These are phyloP conservation scores for Iselma pallidipennis DNA, from an alignment of 2,888 invertebrate genomes.

Conservation along the genomic window DNA sequence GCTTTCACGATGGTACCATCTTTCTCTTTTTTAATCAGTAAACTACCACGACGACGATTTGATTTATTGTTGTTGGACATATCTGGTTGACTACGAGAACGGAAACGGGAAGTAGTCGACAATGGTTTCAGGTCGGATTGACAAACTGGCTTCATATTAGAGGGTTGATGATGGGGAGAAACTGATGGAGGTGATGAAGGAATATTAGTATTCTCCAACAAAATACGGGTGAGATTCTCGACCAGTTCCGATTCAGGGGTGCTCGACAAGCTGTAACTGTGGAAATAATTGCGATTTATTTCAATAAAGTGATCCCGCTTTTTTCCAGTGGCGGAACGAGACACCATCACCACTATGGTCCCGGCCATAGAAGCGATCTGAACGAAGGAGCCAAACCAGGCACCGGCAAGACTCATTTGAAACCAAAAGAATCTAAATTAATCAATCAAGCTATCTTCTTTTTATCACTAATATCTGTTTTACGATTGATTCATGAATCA, in stretches of 20 bases:
- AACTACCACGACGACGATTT: constrained; percentile 39
- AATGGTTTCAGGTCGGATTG: constrained; percentile 30
- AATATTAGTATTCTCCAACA: neutral
- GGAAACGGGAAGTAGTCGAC: neutral
- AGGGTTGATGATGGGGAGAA: constrained; percentile 20
- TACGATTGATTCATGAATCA: no score
- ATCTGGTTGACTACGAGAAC: constrained; percentile 16
- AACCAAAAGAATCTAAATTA: no score
- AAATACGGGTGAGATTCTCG: constrained; percentile 24
- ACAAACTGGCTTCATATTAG: constrained; percentile 37
- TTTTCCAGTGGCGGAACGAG: no score
- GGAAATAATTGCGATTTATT: no score
- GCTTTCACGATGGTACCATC: constrained; percentile 47
- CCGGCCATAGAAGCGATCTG: no score
- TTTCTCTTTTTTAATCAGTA: constrained; percentile 46
- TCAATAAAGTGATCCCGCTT: no score
- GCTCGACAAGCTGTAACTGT: constrained; percentile 47
- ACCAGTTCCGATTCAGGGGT: constrained; percentile 44
- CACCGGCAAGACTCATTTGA: no score
- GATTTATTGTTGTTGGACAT: constrained; percentile 1
- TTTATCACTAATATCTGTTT: no score
- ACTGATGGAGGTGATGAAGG: neutral
- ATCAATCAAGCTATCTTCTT: no score
- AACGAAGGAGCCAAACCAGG: no score
- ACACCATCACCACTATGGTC: no score